Percentiles rank a stretch among this genome's conserved stretches.
These are phyloP conservation scores for Spodoptera exigua DNA, from an alignment of 2,888 invertebrate genomes.

Conservation along the genomic window DNA sequence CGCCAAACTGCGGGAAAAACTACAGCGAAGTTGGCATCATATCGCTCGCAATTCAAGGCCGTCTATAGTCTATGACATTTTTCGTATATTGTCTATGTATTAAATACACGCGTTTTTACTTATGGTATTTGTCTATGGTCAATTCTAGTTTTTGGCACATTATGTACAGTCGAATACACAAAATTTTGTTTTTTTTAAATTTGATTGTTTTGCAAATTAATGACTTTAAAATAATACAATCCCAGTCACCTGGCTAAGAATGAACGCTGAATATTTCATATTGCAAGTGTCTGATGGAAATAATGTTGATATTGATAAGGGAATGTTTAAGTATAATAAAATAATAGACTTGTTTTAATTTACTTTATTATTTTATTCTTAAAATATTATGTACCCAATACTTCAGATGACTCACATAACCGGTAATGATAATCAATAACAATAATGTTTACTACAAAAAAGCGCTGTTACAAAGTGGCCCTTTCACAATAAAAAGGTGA, in stretches of 20 bases:
- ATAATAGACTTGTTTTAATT: neutral
- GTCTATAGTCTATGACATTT: conserved; percentile 67
- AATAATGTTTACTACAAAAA: conserved; percentile 14
- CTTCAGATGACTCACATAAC: conserved; percentile 27
- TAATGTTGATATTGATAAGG: too few relatives aligned
- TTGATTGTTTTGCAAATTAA: too few relatives aligned
- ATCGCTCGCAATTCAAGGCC: conserved; percentile 77
- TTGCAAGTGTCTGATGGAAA: too few relatives aligned
- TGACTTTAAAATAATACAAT: neutral
- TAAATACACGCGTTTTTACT: conserved; percentile 49
- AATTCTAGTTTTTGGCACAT: neutral
- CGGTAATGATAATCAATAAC: conserved; percentile 25
- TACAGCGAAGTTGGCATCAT: conserved; percentile 83
- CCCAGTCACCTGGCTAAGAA: too few relatives aligned
- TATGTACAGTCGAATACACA: conserved; percentile 1
- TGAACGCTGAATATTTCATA: too few relatives aligned
- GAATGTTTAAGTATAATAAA: conserved; percentile 24
- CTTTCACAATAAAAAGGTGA: conserved; percentile 31
- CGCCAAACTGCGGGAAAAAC: conserved; percentile 89
- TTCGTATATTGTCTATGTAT: conserved; percentile 61
- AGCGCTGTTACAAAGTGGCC: conserved; percentile 43
- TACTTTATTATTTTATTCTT: conserved; percentile 32
- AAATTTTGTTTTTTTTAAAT: neutral
- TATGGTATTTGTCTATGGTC: conserved; percentile 30
- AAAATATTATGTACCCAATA: conserved; percentile 25